Conservation (phyloP, 92 coral and sea anemone species). For the Parazoanthus swiftii region DNA sequence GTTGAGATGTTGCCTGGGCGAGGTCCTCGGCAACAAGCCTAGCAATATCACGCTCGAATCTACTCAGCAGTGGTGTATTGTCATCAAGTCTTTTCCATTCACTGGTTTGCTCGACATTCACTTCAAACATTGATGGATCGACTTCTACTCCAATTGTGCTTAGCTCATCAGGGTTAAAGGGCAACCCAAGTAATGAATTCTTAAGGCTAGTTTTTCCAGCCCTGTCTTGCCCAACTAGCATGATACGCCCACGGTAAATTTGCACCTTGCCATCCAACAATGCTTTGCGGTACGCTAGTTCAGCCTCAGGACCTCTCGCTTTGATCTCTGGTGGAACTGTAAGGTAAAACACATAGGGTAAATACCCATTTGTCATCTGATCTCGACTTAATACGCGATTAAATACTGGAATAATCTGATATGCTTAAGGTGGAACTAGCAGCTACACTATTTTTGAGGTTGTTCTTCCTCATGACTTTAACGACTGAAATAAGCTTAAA, state of each 20-base stretch:
- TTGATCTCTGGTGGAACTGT: constrained; percentile 19
- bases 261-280: constrained; percentile 30
- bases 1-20: constrained; percentile 25
- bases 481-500: no score
- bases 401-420: no score
- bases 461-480: no score
- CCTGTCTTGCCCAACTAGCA: constrained; percentile 50
- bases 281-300: constrained; percentile 26
- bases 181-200: constrained; percentile 27
- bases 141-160: constrained; percentile 58
- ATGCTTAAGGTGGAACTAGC: no score
- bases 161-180: constrained; percentile 46
- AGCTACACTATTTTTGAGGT: no score
- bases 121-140: constrained; percentile 49
- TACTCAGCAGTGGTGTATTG: background rate
- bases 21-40: constrained; percentile 54
- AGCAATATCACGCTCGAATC: constrained; percentile 44
- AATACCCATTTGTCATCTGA: background rate
- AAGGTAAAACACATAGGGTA: background rate
- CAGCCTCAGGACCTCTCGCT: constrained; percentile 33
- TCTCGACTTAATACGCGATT: no score
- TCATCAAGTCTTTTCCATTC: constrained; percentile 46
- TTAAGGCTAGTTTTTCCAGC: constrained; percentile 57
- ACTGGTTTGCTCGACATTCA: constrained; percentile 46
- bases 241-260: constrained; percentile 22